These are phyloP conservation scores for Harpagifer antarcticus DNA, from an alignment of 2,797 vertebrate genomes.

Conservation along the genomic window DNA sequence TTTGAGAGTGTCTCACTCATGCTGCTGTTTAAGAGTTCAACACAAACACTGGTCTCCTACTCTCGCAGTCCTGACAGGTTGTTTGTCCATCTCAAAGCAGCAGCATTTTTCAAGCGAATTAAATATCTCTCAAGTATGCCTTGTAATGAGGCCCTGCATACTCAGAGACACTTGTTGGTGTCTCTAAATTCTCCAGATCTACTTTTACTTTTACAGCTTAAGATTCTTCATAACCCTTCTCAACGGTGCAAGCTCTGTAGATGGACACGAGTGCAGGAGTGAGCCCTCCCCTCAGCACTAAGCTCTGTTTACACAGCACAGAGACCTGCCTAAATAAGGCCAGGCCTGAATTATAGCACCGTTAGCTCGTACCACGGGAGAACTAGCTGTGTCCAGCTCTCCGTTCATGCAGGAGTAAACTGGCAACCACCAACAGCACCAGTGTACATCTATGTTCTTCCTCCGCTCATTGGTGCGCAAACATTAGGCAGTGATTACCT, in stretches of 20 bases:
- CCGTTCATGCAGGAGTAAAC: slow-evolving; percentile 43
- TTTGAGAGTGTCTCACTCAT: slow-evolving; percentile 70
- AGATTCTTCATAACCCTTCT: slow-evolving; percentile 40
- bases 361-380: slow-evolving; percentile 52
- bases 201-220: slow-evolving; percentile 17
- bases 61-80: slow-evolving; percentile 33
- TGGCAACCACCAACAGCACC: slow-evolving; percentile 5
- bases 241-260: slow-evolving; percentile 48
- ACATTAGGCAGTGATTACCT: slow-evolving; percentile 60
- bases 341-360: slow-evolving; percentile 72
- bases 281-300: slow-evolving; percentile 67
- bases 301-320: slow-evolving; percentile 81
- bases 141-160: slow-evolving; percentile 14
- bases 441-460: slow-evolving; percentile 63
- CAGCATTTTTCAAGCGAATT: slow-evolving; percentile 19
- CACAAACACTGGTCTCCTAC: slow-evolving; percentile 18
- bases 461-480: slow-evolving; percentile 50
- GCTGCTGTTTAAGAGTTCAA: slow-evolving; percentile 18
- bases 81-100: slow-evolving; percentile 51
- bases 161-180: slow-evolving; percentile 22
- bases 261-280: slow-evolving; percentile 73
- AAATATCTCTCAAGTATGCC: slow-evolving; percentile 1
- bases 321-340: slow-evolving; percentile 83
- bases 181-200: slow-evolving; percentile 16
- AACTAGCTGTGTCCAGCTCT: slow-evolving; percentile 31